Evolutionary conservation across 2,113 vertebrate species (phyloP), one percentile per base, ranked within the genome.

Genomic region (Cololabis saira): DNA sequence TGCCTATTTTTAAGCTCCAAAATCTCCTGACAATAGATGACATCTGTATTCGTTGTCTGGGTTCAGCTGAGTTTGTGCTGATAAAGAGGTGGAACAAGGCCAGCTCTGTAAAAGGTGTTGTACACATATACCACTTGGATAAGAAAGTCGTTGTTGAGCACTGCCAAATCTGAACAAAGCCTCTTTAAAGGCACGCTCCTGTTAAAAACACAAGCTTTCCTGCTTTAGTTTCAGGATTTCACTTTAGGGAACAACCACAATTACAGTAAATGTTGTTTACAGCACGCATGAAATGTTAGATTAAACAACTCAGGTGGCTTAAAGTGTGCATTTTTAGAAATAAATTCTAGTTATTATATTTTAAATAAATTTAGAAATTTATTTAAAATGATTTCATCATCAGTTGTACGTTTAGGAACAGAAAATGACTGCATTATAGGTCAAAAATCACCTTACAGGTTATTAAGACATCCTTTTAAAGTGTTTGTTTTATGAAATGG

Each of bases 351-450:
- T 17, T 49, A 22, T 30, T 51, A 30, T 3, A 78, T 71, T 42
- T 21, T 11, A 13, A 41, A 62, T 49, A 18, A 47, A 53, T 71
- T 15, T 17, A 70, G 17, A 43, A 54, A 16, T 68, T 48, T 68
- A 78, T 70, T 73, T 79, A 53, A 83, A 84, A 54, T 5, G 44
- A 30, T 56, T 30, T 55, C 18, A n/a, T 16, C 55, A 50, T 51
- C 3, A 44, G 6, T 24, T 50, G 14, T 11, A 37, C 6, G 17
- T 54, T 21, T 59, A 21, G 30, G 37, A n/a, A 19, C 16, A 40
- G 12, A 30, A 58, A 45, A 21, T 47, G 49, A 43, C 24, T 48
- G 37, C 13, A 43, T 33, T 18, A 21, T 1, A 58, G 16, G 27
- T 37, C 1, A 12, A 30, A 17, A 79, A 50, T 61, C 50, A 10